Percentiles rank a stretch among this genome's conserved stretches.
Conservation (phyloP, 2,888 invertebrate species). For the Tipula unca region DNA sequence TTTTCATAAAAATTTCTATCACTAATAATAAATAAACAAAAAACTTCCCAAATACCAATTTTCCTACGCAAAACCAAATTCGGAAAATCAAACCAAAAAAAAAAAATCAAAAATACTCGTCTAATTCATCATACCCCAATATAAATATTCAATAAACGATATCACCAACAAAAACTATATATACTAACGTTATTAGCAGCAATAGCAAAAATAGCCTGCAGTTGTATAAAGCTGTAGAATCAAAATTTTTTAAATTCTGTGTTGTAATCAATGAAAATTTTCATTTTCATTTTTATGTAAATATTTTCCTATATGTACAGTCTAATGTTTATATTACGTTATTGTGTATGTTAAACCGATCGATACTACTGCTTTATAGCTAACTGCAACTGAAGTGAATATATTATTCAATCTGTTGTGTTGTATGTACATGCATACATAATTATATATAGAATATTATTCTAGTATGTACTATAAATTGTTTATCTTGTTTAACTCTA, state of each 20-base stretch:
- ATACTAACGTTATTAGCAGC: neutral
- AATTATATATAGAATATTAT: neutral
- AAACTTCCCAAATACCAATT: neutral
- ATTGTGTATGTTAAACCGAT: neutral
- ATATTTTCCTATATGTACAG: neutral
- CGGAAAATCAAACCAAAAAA: neutral
- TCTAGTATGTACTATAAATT: neutral
- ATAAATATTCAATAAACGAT: neutral
- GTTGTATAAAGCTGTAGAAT: neutral
- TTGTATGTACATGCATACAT: neutral
- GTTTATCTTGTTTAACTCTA: neutral
- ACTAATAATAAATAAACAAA: neutral
- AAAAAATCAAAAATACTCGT: neutral
- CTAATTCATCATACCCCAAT: neutral
- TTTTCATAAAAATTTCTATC: too few relatives aligned
- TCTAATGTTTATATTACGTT: neutral
- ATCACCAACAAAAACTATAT: neutral
- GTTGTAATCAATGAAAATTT: conserved; percentile 8
- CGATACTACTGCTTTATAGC: neutral
- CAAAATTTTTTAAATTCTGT: neutral
- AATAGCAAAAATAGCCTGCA: neutral
- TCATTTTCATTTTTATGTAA: neutral
- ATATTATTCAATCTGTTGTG: neutral
- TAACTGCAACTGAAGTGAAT: neutral
- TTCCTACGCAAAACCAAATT: neutral